phyloP scores from a whole-genome alignment of 2,888 invertebrate species.

The Ephialtes manifestator region DNA sequence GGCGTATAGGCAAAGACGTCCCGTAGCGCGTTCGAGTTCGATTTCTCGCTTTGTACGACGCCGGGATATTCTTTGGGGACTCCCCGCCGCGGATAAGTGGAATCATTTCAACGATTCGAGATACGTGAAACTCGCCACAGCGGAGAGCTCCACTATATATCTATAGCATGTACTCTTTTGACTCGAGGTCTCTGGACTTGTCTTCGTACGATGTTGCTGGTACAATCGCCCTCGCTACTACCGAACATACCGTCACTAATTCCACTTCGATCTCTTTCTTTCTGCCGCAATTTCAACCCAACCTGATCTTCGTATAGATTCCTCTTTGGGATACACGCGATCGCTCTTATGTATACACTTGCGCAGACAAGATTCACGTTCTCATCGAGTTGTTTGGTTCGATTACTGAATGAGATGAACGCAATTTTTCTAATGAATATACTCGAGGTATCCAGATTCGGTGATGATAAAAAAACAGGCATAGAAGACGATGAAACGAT shows the following conservation, averaged over 20 bases:
- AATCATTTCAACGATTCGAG: constrained; percentile 80
- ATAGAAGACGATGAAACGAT: neutral
- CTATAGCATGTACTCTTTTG: constrained; percentile 47
- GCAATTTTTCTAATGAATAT: neutral
- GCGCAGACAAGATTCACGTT: neutral
- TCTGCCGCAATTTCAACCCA: neutral
- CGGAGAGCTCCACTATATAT: neutral
- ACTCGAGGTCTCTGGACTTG: constrained; percentile 29
- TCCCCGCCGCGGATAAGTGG: constrained; percentile 84
- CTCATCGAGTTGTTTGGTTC: neutral
- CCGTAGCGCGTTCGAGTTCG: constrained; percentile 59
- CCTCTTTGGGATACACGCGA: constrained; percentile 33
- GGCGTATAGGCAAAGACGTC: constrained; percentile 36
- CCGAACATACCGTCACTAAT: constrained; percentile 23
- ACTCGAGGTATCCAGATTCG: neutral
- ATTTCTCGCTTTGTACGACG: constrained; percentile 44
- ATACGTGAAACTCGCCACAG: constrained; percentile 56
- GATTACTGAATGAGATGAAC: neutral
- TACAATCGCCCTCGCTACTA: constrained; percentile 37
- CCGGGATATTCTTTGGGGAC: constrained; percentile 72
- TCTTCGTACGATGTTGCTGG: constrained; percentile 24
- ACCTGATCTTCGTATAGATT: neutral
- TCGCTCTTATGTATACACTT: neutral
- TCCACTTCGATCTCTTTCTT: constrained; percentile 23
- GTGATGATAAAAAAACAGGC: neutral